Evolutionary conservation across 2,888 invertebrate species (phyloP).

Genomic region (Dryocosmus kuriphilus): DNA sequence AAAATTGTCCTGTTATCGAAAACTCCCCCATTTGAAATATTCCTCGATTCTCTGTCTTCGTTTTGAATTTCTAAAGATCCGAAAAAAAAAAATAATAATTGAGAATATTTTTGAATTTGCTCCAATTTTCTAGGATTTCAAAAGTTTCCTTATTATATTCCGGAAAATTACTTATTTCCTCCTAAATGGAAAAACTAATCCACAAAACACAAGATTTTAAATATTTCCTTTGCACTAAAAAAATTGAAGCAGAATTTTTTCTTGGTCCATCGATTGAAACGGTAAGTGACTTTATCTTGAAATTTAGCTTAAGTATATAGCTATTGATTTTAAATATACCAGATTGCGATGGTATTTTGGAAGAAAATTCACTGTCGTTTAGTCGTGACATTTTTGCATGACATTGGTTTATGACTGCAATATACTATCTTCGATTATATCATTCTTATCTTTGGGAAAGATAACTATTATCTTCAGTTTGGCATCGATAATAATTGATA

Average conservation of each 20-base stretch:
- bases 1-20: neutral
- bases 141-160: no score
- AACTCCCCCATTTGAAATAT: neutral
- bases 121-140: neutral
- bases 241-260: conserved; percentile 1
- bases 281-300: neutral
- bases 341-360: neutral
- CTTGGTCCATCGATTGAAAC: neutral
- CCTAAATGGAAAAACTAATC: neutral
- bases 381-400: conserved; percentile 20
- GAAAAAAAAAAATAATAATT: conserved; percentile 7
- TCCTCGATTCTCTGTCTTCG: neutral
- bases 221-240: neutral
- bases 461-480: conserved; percentile 54
- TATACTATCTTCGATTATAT: conserved; percentile 57
- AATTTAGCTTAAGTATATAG: neutral
- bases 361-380: conserved; percentile 23
- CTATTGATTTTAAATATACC: conserved; percentile 16
- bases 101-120: neutral
- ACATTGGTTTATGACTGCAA: conserved; percentile 1
- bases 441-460: conserved; percentile 55
- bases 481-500: neutral
- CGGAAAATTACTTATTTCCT: neutral
- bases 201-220: neutral
- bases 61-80: neutral